Conservation (phyloP, 2,888 invertebrate species). For the Maniola hyperantus region DNA sequence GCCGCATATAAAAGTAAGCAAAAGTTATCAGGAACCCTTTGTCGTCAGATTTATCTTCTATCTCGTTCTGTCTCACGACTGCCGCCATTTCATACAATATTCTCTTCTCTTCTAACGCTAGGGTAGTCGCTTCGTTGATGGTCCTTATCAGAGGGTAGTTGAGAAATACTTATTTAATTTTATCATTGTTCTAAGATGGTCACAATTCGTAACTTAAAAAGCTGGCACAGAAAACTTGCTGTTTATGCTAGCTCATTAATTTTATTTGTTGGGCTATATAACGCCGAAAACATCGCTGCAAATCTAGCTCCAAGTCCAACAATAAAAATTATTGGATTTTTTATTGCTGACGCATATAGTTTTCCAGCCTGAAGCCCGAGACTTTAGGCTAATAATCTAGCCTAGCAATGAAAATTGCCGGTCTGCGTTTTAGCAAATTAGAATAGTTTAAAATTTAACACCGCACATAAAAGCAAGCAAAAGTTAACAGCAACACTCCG, state of each 20-base stretch:
- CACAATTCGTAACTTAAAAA: too few species aligned
- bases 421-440: neutral
- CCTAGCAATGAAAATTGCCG: too few species aligned
- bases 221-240: too few species aligned
- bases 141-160: constrained; percentile 89
- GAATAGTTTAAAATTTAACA: constrained; percentile 25
- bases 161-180: constrained; percentile 43
- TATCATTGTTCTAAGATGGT: too few species aligned
- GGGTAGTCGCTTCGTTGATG: constrained; percentile 85
- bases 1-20: constrained; percentile 31
- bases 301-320: too few species aligned
- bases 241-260: too few species aligned
- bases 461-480: constrained; percentile 29
- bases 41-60: constrained; percentile 64
- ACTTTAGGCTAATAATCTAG: too few species aligned
- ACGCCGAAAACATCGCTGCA: too few species aligned
- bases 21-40: constrained; percentile 38
- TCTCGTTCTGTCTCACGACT: constrained; percentile 67
- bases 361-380: too few species aligned
- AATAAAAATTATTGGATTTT: too few species aligned
- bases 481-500: constrained; percentile 29
- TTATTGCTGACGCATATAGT: neutral
- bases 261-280: too few species aligned
- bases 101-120: constrained; percentile 79
- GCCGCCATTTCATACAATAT: constrained; percentile 75